phyloP scores from a whole-genome alignment of 2,797 vertebrate species.

The Netta rufina region DNA sequence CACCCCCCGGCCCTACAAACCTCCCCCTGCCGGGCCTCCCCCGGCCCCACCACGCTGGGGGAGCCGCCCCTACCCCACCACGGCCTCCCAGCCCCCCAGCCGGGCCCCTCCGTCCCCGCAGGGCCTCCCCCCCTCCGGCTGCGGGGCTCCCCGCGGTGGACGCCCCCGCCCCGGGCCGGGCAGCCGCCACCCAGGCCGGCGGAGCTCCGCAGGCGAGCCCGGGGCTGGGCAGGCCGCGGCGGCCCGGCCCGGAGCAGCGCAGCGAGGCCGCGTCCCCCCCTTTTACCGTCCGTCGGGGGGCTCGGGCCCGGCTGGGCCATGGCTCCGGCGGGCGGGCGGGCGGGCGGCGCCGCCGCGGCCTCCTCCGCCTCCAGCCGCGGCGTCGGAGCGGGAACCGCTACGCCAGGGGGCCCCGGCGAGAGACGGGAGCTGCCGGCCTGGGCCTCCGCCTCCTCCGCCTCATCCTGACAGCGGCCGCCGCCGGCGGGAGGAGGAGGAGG shows the following conservation, averaged over 20 bases:
- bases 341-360: constrained; percentile 3
- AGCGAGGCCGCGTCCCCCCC: not conserved
- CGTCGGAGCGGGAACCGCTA: constrained; percentile 44
- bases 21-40: not conserved
- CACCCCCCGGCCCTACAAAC: no score
- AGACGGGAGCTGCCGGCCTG: constrained; percentile 18
- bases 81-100: not conserved
- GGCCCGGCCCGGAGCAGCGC: not conserved
- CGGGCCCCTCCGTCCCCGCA: not conserved
- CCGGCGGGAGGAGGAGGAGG: not conserved
- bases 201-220: not conserved
- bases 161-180: not conserved
- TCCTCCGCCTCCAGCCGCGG: constrained; percentile 21
- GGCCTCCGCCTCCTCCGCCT: constrained; percentile 61
- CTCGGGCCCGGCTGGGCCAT: constrained; percentile 40
- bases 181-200: not conserved
- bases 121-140: not conserved
- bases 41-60: not conserved
- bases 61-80: constrained; percentile 21
- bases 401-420: constrained; percentile 31
- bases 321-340: not conserved
- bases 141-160: not conserved
- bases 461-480: constrained; percentile 61
- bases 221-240: not conserved
- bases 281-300: constrained; percentile 24